Percentiles rank a stretch among this genome's conserved stretches.
Conservation (phyloP, 2,113 vertebrate genomes). For the Campylomormyrus tamandua region DNA sequence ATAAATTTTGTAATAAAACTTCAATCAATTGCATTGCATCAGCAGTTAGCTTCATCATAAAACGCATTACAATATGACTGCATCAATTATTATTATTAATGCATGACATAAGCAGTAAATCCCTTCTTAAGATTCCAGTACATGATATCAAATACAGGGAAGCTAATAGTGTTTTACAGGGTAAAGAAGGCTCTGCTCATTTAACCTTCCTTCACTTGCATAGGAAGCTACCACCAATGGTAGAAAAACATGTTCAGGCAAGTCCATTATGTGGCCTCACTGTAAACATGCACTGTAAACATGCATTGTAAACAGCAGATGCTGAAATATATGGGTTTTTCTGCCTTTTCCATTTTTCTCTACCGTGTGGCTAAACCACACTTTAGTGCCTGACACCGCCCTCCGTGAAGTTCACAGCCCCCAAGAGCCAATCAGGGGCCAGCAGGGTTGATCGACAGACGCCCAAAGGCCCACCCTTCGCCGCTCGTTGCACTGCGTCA, state of each 20-base stretch:
- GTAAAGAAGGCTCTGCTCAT: background rate
- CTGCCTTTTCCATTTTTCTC: background rate
- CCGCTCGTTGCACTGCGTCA: conserved; percentile 92
- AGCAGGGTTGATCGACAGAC: background rate
- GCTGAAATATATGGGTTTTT: background rate
- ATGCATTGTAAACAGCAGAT: background rate
- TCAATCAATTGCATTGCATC: background rate
- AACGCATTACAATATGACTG: background rate
- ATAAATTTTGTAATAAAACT: background rate
- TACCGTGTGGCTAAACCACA: background rate
- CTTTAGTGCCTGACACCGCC: background rate
- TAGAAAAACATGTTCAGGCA: background rate
- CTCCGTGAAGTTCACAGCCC: too few species aligned
- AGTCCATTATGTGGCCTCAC: background rate
- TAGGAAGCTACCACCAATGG: background rate
- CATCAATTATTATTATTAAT: background rate
- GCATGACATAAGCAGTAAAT: background rate
- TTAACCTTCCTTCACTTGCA: background rate
- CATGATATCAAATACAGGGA: background rate
- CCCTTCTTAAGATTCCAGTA: background rate
- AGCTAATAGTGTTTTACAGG: background rate
- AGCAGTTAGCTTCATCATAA: background rate
- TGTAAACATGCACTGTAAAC: background rate
- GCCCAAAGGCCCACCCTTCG: conserved; percentile 46
- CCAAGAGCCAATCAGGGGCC: background rate